Evolutionary conservation across 2,113 vertebrate species (phyloP), one percentile per base, ranked within the genome.

Genomic region (Prionailurus bengalensis): DNA sequence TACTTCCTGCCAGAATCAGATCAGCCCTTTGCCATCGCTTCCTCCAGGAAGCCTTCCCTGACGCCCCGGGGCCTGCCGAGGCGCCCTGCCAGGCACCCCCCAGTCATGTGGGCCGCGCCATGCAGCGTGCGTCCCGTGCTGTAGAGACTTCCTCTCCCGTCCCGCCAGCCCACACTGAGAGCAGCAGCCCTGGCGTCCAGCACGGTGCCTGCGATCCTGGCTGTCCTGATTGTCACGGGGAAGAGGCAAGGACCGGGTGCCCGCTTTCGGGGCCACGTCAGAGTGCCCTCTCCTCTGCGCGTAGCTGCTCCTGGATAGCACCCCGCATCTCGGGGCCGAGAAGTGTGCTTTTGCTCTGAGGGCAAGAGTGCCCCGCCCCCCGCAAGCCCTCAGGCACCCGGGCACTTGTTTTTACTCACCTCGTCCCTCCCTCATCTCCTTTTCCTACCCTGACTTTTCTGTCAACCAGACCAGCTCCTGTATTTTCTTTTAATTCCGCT

Each of bases 351-450:
- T n/a, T 45, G 51, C 63, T 21, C 31, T 39, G 48, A 55, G 61
- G 27, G 19, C 27, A 12, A 55, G 17, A 10, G 63, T 0, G 6
- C 9, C 14, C 29, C 53, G 45, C 66, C 31, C 4, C 7, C 83
- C 29, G 61, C 3, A 1, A 1, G 15, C 11, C 36, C 58, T n/a
- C 39, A 4, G 42, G 33, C 53, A 31, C 7, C 14, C 31, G 6
- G 31, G 92, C 5, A 8, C 3, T 2, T 21, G 53, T 66, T 39
- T 66, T 11, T 29, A 13, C 15, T 74, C 4, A 6, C 3, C 12
- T 48, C 1, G 1, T 19, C 15, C 1, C n/a, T 68, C 3, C 39
- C 19, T 11, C n/a, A 0, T 42, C 7, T 31, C 39, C 2, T 12
- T 21, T 25, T n/a, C 53, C 87, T 48, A 0, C 84, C 58, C 5